Conservation (phyloP, 2,888 invertebrate genomes). For the Drosophila pegasa region DNA sequence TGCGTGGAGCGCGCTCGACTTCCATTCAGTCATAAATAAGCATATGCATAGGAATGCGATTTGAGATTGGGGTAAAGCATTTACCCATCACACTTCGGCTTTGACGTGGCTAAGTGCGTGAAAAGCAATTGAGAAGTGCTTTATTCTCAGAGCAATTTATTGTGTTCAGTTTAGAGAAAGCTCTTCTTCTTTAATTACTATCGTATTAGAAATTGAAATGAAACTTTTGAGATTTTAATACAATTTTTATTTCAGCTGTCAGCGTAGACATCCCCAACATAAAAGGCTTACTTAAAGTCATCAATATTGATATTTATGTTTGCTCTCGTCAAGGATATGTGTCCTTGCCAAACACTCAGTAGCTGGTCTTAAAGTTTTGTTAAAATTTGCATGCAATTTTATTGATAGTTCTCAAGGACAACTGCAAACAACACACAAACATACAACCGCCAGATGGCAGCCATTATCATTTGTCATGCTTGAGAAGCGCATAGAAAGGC, state of each 20-base stretch:
- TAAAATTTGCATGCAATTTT: constrained; percentile 42
- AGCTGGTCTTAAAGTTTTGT: constrained; percentile 16
- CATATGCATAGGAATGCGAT: constrained; percentile 21
- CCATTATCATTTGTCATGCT: constrained; percentile 64
- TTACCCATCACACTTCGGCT: constrained; percentile 6
- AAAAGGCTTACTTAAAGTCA: neutral
- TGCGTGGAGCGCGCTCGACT: constrained; percentile 27
- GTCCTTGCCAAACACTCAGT: neutral
- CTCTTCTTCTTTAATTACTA: neutral
- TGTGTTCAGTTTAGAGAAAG: neutral
- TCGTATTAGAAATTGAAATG: neutral
- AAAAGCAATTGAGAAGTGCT: constrained; percentile 6
- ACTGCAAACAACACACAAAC: neutral
- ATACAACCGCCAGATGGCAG: constrained; percentile 42
- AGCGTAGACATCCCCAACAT: neutral
- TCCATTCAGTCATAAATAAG: constrained; percentile 11
- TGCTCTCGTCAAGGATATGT: neutral
- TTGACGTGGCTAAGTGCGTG: neutral
- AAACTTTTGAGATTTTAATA: neutral
- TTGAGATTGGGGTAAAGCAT: constrained; percentile 1
- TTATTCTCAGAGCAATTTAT: neutral
- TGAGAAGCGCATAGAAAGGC: constrained; percentile 36
- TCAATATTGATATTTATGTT: neutral
- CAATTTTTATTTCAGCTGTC: neutral
- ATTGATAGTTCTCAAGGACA: constrained; percentile 47